Base-by-base conservation (phyloP, 2,113 vertebrate genomes). In the Cygnus buccinator region DNA sequence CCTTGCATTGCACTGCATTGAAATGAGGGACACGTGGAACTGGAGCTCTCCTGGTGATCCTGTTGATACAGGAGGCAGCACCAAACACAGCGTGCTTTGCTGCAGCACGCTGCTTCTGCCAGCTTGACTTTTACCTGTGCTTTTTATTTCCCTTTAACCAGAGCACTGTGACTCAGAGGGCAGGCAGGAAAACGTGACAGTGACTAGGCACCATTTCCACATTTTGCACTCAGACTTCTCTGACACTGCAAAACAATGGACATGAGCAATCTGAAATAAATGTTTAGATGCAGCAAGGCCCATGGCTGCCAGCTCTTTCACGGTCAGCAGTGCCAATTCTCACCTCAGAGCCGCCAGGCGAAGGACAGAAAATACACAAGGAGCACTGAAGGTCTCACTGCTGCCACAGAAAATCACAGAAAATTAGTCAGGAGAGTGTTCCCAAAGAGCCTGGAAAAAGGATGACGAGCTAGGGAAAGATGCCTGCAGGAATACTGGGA, bases 81-180 rank as follows among this genome's bases (percentile, higher is more conserved):
- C 58, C 0, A 4, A 73, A 19, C 11, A 8, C 43, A 9, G 59
- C 0, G 3, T 0, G 0, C 50, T 26, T 39, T 39, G 52, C 81
- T 37, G 31, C 66, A 79, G 89, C 68, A 19, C 6, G 54, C 78
- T 44, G 54, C 68, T 28, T 75, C 71, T 87, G 58, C 50, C 13
- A 6, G 37, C 84, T 73, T 62, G 39, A 35, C 19, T 73, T 9
- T 59, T 77, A 3, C 19, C 22, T 31, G 7, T 35, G 21, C 17
- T 72, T 93, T 86, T 87, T 13, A 61, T 66, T 92, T 90, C 58
- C 35, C 39, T 50, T 88, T 73, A 26, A 68, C 68, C 63, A 41
- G 63, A 89, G 58, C 8, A 20, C 55, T 75, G 58, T 63, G 87
- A 72, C 70, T 95, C 55, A 71, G 75, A 71, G 85, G 44, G 52